Base-by-base conservation (phyloP, 1,140 invertebrate species). In the Drosophila jambulina region DNA sequence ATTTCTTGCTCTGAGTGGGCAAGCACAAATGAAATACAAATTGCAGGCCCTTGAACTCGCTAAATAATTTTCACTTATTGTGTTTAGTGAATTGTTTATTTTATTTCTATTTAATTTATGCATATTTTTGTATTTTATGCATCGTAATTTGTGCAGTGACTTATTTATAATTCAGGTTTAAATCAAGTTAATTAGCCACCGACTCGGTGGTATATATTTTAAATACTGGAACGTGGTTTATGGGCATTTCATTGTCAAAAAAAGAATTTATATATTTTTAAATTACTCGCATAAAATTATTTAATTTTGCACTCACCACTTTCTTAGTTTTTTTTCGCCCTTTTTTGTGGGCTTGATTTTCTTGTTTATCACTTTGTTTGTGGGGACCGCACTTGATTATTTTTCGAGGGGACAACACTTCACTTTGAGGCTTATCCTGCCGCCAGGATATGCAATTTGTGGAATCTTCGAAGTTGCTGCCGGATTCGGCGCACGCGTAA, bases 401-500 rank as follows among this genome's bases (percentile, higher is more conserved):
- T 71, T 48, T 23, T 32, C 15, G 7, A 7, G 21, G 15, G 15
- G 4, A 36, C 13, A 19, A 60, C 75, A 78, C 75, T 71, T 29
- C 71, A 76, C 74, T 70, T 71, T 29, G 10, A 21, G 21, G 4
- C 25, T 27, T 71, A 75, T 83, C 80, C 80, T 86, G 83, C 78
- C 62, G 69, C 12, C 65, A 90, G 84, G 84, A 87, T 80, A 53
- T 46, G 21, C 21, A 7, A 38, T 25, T n/a, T 43, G 42, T 13
- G 8, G 59, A 25, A 38, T 25, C 34, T 36, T 38, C n/a, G 6
- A 38, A 56, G 67, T 62, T 51, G 82, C 51, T 54, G 67, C 78
- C 80, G 68, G 43, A 69, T 29, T 69, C 48, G 64, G 86, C 81
- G 86, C 86, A 85, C 85, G 85, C 85, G 85, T 90, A 80, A 88